Base-by-base conservation (phyloP, 2,888 invertebrate genomes). In the Argynnis bischoffii region DNA sequence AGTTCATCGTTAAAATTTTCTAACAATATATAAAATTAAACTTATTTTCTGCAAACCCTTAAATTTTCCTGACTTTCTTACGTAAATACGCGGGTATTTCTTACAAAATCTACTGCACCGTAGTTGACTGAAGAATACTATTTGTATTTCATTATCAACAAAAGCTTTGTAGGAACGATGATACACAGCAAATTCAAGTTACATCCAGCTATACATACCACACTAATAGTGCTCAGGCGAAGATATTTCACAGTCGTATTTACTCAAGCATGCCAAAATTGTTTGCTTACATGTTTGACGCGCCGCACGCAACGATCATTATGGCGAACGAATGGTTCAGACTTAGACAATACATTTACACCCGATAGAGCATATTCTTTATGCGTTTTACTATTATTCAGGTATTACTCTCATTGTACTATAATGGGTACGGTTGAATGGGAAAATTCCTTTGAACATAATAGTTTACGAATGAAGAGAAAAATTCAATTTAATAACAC, bases 201-300 rank as follows among this genome's bases (percentile, higher is more conserved):
- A 86, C 82, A 86, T 80, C 83, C 83, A 81, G 84, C 84, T 83
- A 86, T 84, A 84, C 83, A 86, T 87, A 87, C 88, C 88, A 84
- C 86, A 85, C 84, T 84, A 85, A 81, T 83, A 83, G 77, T 82
- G 84, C 86, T 84, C 87, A 81, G 84, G 85, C 85, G 82, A 87
- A 88, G 90, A 91, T 90, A 92, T 92, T 90, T 89, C 88, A 84
- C 85, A 86, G 87, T 88, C 84, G 87, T 91, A 92, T 92, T 92
- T 92, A 91, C 87, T 91, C 91, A 92, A 91, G 90, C 92, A 88
- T 89, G 82, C 87, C 89, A 89, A 91, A 92, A 90, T 89, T 91
- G 92, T 92, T 92, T 92, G 89, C 90, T 90, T 90, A 92, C 88
- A 90, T 89, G 91, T 92, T 90, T 90, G 92, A 91, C 90, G 89